Evolutionary conservation across 2,797 vertebrate genomes (phyloP), one percentile per base, ranked within the genome.

Genomic region (Garrulus glandarius): DNA sequence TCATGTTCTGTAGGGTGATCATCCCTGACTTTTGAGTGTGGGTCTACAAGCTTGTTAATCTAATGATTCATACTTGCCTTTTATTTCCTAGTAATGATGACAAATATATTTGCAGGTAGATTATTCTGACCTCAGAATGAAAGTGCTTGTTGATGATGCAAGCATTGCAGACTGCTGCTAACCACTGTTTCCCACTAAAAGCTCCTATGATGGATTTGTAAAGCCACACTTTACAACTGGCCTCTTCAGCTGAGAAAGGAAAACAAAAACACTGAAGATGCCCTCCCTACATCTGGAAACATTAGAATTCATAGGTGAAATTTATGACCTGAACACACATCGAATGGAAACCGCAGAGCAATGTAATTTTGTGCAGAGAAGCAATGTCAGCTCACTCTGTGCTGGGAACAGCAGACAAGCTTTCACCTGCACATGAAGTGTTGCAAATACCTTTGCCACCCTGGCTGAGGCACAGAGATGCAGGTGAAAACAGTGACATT

Each of bases 371-470:
- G 17, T 68, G 39, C 55, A 53, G 81, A 91, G 50, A 32, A 75
- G 57, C 36, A 20, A 17, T 0, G 1, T 60, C 71, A 60, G 14
- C n/a, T 93, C 0, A 0, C 10, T 56, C 20, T 47, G 30, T 34
- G 36, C 50, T 65, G 65, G 50, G 71, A 87, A 86, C 36, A 11
- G 52, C 17, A 47, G 65, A 18, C 84, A 91, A 71, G 72, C 26
- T 87, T 91, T 39, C 50, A 91, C 69, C 32, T 81, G 71, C 26
- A 19, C 19, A 11, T 16, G 2, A 36, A 47, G 17, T 65, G 36
- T 71, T 92, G 60, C 50, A 92, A 74, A 59, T 36, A 39, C 32
- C 7, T 21, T 65, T 71, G 53, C 24, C 15, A 2, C 30, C 34
- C 61, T 70, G 47, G 12, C 55, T 64, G 59, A 78, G 24, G 22